Evolutionary conservation across 2,113 vertebrate species (phyloP).

Genomic region (Tupaia chinensis): DNA sequence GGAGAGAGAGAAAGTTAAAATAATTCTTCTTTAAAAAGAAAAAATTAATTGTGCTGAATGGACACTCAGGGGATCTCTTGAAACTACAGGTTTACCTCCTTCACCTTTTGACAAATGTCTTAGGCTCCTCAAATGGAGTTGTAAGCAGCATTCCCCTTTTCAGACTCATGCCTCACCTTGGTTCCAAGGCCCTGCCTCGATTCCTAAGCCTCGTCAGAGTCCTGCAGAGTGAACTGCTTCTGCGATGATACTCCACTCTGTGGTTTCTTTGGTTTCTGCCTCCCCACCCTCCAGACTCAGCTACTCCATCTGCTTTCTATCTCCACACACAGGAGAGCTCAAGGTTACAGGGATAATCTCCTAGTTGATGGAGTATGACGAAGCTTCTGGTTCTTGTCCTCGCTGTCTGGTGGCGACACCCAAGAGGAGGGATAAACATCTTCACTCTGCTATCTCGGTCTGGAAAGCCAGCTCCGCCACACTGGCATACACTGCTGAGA

Average conservation of each 20-base stretch:
- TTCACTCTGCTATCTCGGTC: not conserved
- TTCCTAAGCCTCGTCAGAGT: not conserved
- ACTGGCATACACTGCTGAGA: too few relatives aligned
- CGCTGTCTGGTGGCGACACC: not conserved
- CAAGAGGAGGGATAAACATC: not conserved
- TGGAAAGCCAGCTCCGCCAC: not conserved
- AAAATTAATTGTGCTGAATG: too few relatives aligned
- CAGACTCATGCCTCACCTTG: not conserved
- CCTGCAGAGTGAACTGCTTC: not conserved
- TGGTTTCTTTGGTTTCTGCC: not conserved
- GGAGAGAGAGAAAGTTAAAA: too few relatives aligned
- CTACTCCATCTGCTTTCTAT: not conserved
- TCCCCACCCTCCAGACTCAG: not conserved
- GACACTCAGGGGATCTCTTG: not conserved
- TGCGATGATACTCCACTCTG: not conserved
- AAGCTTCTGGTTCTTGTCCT: constrained; percentile 9
- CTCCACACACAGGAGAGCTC: not conserved
- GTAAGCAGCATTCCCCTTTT: not conserved
- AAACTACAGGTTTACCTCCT: constrained; percentile 25
- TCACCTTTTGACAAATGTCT: not conserved
- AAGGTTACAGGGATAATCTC: not conserved
- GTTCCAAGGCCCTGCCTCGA: not conserved
- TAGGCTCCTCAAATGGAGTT: constrained; percentile 13
- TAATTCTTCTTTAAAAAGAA: too few relatives aligned
- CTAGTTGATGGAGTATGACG: not conserved